phyloP scores from a whole-genome alignment of 1,140 invertebrate genomes.

The Caligus rogercresseyi region DNA sequence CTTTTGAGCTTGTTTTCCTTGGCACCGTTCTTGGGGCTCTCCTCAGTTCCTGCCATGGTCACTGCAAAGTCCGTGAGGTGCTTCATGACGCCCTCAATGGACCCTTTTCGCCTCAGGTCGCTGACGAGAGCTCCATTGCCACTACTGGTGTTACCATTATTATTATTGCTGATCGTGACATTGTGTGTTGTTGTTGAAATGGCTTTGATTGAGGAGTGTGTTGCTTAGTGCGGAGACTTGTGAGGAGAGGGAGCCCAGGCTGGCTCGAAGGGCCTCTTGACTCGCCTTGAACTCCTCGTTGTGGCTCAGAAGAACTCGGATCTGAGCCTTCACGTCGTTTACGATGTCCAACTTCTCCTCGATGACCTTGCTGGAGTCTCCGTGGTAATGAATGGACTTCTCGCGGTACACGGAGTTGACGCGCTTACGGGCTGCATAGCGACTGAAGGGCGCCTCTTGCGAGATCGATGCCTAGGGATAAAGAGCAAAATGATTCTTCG shows the following conservation, averaged over 20 bases:
- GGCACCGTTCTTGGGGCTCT: background rate
- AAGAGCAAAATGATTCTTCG: background rate
- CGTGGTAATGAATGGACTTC: constrained; percentile 1
- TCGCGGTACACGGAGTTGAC: constrained; percentile 13
- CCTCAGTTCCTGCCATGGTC: constrained; percentile 3
- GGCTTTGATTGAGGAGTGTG: no score
- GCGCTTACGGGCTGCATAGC: constrained; percentile 12
- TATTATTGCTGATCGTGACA: background rate
- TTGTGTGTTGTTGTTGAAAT: background rate
- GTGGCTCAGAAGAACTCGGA: constrained; percentile 11
- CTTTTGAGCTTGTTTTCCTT: constrained; percentile 20
- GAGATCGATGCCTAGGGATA: constrained; percentile 14
- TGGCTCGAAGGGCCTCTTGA: background rate
- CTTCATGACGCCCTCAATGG: constrained; percentile 11
- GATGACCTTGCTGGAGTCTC: background rate
- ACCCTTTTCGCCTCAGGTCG: background rate
- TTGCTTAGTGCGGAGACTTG: background rate
- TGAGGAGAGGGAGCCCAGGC: background rate
- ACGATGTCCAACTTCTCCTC: constrained; percentile 14
- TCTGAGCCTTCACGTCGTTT: constrained; percentile 8
- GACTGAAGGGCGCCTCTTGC: constrained; percentile 17
- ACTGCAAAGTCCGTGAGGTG: constrained; percentile 8
- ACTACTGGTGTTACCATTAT: background rate
- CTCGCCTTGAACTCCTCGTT: constrained; percentile 12
- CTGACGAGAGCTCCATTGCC: background rate